Percentiles rank a stretch among this genome's conserved stretches.
These are phyloP conservation scores for Cherax destructor DNA, from an alignment of 1,140 invertebrate species.

Conservation along the genomic window DNA sequence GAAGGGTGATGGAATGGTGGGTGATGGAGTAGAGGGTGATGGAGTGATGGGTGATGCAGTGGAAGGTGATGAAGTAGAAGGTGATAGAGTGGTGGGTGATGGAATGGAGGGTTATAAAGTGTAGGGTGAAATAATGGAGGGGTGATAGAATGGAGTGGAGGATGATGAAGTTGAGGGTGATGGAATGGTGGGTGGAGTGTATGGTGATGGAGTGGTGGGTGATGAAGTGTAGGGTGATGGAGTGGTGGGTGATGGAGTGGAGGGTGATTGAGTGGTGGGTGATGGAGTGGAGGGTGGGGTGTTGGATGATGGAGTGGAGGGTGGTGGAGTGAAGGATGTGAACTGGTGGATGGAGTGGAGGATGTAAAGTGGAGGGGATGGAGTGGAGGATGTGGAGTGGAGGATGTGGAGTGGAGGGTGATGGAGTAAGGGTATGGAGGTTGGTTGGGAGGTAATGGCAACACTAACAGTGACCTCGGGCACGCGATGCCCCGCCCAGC, in stretches of 20 bases:
- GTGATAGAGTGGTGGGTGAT: not conserved
- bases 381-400: no score
- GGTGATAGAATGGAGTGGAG: not conserved
- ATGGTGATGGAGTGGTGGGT: no score
- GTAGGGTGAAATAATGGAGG: not conserved
- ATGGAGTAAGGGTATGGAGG: not conserved
- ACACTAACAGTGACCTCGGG: conserved; percentile 34
- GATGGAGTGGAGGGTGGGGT: no score
- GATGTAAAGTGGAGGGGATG: no score
- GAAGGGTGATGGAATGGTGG: not conserved
- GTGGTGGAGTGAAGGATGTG: no score
- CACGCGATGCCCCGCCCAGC: conserved; percentile 20
- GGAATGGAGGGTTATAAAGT: not conserved
- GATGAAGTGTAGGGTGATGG: no score
- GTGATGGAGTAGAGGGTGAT: not conserved
- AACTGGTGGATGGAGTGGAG: no score
- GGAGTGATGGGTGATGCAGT: not conserved
- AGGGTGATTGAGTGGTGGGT: no score
- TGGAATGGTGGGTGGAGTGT: no score
- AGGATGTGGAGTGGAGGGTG: not conserved
- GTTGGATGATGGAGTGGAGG: no score
- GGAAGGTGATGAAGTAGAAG: not conserved
- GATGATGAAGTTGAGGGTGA: not conserved
- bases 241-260: no score
- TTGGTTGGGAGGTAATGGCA: not conserved